Evolutionary conservation across 2,797 vertebrate species (phyloP).

Genomic region (Oryzias dopingdopingensis): DNA sequence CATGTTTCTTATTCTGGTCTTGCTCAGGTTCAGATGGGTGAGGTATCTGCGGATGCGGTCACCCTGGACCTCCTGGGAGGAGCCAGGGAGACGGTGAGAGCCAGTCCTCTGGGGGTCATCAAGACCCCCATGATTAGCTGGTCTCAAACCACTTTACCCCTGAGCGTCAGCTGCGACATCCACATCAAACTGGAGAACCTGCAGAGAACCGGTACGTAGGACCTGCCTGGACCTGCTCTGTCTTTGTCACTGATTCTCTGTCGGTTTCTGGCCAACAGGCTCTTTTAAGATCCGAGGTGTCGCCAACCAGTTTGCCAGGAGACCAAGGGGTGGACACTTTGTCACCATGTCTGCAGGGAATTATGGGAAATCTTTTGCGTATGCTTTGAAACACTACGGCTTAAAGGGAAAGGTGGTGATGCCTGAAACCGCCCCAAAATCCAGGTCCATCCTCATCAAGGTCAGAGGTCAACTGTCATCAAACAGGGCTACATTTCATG

Average conservation of each 20-base stretch:
- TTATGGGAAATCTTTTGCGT: conserved; percentile 82
- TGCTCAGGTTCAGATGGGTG: conserved; percentile 59
- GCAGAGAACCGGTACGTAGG: conserved; percentile 74
- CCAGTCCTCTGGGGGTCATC: conserved; percentile 77
- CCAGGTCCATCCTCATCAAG: conserved; percentile 75
- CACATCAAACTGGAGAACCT: conserved; percentile 82
- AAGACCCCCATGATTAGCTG: conserved; percentile 76
- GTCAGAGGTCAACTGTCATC: conserved; percentile 42
- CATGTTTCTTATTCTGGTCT: neutral
- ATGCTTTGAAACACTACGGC: conserved; percentile 75
- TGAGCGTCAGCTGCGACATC: conserved; percentile 50
- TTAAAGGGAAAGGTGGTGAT: conserved; percentile 80
- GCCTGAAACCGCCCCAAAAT: conserved; percentile 77
- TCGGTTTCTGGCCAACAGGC: conserved; percentile 48
- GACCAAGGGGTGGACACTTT: conserved; percentile 55
- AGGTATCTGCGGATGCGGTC: conserved; percentile 51
- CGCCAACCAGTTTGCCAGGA: conserved; percentile 78
- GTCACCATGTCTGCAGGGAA: conserved; percentile 84
- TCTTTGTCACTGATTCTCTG: neutral
- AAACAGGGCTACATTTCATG: neutral
- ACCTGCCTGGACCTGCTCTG: neutral
- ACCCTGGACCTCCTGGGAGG: conserved; percentile 70
- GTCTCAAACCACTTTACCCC: conserved; percentile 71
- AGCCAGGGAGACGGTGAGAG: conserved; percentile 68
- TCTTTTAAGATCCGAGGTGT: conserved; percentile 84